Evolutionary conservation across 1,140 invertebrate genomes (phyloP), one percentile per base, ranked within the genome.

Genomic region (Goniozus legneri): DNA sequence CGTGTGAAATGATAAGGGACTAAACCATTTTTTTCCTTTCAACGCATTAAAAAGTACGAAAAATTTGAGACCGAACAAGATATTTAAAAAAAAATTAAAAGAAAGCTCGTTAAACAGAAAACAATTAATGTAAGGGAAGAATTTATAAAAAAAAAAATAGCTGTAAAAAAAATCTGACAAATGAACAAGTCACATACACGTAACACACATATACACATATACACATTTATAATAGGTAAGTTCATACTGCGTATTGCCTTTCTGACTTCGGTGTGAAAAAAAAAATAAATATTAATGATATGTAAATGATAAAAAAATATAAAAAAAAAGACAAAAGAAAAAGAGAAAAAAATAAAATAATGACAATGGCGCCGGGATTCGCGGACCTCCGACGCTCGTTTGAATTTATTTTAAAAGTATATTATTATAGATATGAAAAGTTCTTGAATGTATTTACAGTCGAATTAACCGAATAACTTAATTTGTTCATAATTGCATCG

Each of bases 181-280:
- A 65, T 71, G 58, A 69, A 72, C 46, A 68, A 67, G 62, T 62
- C 61, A 67, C 62, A 64, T 55, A 54, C 55, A 50, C 47, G 45
- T 42, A 62, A 64, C 49, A 57, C 60, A 62, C 59, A 56, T 61
- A 73, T 58, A 69, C 61, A 67, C 62, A 68, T 61, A 67, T 58
- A 72, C 57, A 69, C 56, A 67, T 50, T 56, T 50, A 21, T 62
- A 73, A 61, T 75, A 74, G 69, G 68, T 75, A 74, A 75, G 71
- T 75, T 76, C 65, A 69, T 76, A 73, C 71, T 74, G 69, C 66
- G 69, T 72, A 76, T 74, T 75, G 72, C 73, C 73, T 76, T 76
- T 76, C 73, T 74, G 71, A 76, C 71, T 74, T 74, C 62, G 71
- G 66, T 76, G 73, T 76, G 68, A 71, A 75, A 57, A 52, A 53